Percentiles rank a stretch among this genome's conserved stretches.
These are phyloP conservation scores for Eupithecia vulgata DNA, from an alignment of 2,888 invertebrate genomes.

Conservation along the genomic window DNA sequence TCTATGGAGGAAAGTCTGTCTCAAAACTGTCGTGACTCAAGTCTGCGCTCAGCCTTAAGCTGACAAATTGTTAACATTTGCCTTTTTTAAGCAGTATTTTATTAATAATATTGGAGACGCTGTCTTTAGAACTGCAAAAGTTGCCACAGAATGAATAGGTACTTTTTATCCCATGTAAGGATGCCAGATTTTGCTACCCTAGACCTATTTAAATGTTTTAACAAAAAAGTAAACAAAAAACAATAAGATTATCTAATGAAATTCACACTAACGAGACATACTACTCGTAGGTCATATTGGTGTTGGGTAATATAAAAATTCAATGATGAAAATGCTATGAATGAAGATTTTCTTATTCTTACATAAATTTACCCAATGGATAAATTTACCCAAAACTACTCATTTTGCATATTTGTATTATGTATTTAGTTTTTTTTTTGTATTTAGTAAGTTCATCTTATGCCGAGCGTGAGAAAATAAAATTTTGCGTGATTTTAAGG, in stretches of 20 bases:
- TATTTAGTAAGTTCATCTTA: not conserved
- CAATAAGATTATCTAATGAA: too few relatives aligned
- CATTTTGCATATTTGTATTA: slow-evolving; percentile 3
- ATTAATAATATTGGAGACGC: not conserved
- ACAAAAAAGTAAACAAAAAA: too few relatives aligned
- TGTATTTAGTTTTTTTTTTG: too few relatives aligned
- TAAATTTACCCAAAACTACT: not conserved
- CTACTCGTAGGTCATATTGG: too few relatives aligned
- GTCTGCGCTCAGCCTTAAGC: not conserved
- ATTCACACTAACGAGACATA: too few relatives aligned
- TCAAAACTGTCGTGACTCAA: too few relatives aligned
- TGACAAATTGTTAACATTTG: not conserved
- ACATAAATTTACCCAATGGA: not conserved
- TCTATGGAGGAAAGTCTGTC: too few relatives aligned
- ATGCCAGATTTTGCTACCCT: not conserved
- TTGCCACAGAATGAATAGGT: not conserved
- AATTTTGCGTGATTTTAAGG: slow-evolving; percentile 21
- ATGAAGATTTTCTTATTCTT: too few relatives aligned
- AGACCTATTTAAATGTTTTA: not conserved
- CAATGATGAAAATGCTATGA: too few relatives aligned
- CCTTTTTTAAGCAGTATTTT: not conserved
- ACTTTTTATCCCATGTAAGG: not conserved
- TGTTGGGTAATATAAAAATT: too few relatives aligned
- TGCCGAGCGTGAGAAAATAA: slow-evolving; percentile 22
- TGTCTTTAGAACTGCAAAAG: not conserved